Evolutionary conservation across 2,888 invertebrate species (phyloP).

Genomic region (Reticulitermes lucifugus): DNA sequence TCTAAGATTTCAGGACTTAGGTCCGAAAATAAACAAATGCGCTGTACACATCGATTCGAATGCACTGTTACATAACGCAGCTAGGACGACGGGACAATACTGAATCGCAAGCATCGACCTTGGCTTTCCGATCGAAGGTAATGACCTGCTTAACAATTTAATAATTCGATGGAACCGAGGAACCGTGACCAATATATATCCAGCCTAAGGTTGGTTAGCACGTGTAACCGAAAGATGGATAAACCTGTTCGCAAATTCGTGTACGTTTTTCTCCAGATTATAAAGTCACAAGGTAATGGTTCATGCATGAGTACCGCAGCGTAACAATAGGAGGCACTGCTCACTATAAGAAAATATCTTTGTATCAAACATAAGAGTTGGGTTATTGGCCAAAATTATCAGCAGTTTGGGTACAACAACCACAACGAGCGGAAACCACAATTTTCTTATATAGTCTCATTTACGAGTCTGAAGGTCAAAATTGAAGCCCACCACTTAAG

Average conservation of each 20-base stretch:
- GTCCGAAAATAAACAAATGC: no score
- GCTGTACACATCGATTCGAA: no score
- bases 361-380: background rate
- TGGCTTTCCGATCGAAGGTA: no score
- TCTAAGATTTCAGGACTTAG: no score
- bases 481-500: no score
- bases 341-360: background rate
- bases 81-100: no score
- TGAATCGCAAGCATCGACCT: no score
- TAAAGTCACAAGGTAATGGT: constrained; percentile 4
- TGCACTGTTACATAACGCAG: no score
- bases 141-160: no score
- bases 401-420: background rate
- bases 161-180: no score
- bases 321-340: background rate
- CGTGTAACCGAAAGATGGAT: background rate
- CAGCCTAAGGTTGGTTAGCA: no score
- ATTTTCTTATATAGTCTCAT: background rate
- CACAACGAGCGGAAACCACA: background rate
- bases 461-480: background rate
- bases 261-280: background rate
- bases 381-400: background rate
- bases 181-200: no score
- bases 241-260: background rate
- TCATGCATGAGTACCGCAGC: constrained; percentile 5